Evolutionary conservation across 2,888 invertebrate species (phyloP).

Genomic region (Cordilura impudica): DNA sequence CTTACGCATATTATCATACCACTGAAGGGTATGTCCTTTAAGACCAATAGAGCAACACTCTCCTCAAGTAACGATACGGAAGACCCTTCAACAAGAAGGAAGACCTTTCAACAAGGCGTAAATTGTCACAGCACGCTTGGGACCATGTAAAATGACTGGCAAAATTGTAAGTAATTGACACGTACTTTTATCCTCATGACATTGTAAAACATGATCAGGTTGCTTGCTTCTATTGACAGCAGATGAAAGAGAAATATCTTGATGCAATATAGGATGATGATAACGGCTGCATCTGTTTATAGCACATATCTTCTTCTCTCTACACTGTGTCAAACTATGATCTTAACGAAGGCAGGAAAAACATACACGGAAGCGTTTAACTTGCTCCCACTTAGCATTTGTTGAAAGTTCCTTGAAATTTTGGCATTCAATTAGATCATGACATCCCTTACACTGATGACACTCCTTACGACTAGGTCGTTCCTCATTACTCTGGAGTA

Average conservation of each 20-base stretch:
- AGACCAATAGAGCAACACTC: slow-evolving; percentile 41
- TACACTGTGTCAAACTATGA: slow-evolving; percentile 11
- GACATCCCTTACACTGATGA: neutral
- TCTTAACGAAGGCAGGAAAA: neutral
- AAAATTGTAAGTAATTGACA: slow-evolving; percentile 23
- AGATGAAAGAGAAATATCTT: neutral
- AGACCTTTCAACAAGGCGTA: slow-evolving; percentile 48
- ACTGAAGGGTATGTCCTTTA: slow-evolving; percentile 57
- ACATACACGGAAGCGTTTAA: neutral
- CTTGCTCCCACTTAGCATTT: neutral
- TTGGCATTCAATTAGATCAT: neutral
- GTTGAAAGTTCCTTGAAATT: neutral
- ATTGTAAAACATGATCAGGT: slow-evolving; percentile 6
- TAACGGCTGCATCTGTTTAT: neutral
- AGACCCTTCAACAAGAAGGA: slow-evolving; percentile 58
- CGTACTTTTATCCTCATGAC: neutral
- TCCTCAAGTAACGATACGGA: slow-evolving; percentile 55
- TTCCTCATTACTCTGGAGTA: neutral
- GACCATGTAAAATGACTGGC: slow-evolving; percentile 22
- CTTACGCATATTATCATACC: slow-evolving; percentile 48
- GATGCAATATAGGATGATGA: slow-evolving; percentile 2
- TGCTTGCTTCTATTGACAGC: neutral
- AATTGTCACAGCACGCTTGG: neutral
- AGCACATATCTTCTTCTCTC: neutral
- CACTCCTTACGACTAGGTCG: neutral